Conservation (phyloP, 30 jellyfish, hydroid and myxozoan species). For the Hydractinia symbiolongicarpus region DNA sequence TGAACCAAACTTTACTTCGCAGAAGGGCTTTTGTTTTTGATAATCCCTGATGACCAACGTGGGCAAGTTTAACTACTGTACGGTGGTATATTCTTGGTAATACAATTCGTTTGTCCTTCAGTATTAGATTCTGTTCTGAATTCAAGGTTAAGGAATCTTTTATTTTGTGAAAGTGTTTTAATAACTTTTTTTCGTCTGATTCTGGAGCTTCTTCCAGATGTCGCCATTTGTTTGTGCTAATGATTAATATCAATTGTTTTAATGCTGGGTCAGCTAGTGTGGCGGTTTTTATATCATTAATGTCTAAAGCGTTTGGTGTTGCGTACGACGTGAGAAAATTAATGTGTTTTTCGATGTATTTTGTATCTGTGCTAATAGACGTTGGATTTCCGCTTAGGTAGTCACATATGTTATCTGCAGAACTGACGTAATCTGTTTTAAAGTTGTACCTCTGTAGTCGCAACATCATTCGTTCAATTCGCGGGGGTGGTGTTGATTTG, state of each 20-base stretch:
- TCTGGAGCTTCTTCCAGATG: conserved; percentile 14
- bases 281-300: conserved; percentile 2
- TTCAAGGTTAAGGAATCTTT: conserved; percentile 9
- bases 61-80: conserved; percentile 39
- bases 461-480: too few species aligned
- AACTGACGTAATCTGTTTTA: too few species aligned
- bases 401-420: too few species aligned
- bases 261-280: conserved; percentile 17
- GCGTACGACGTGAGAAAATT: conserved; percentile 15
- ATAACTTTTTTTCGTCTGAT: neutral
- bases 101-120: conserved; percentile 42
- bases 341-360: conserved; percentile 17
- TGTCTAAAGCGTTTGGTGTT: conserved; percentile 12
- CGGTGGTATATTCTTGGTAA: conserved; percentile 28
- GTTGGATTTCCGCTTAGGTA: too few species aligned
- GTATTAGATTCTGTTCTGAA: conserved; percentile 22
- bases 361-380: neutral
- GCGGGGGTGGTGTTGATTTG: too few species aligned
- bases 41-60: conserved; percentile 55
- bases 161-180: conserved; percentile 18
- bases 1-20: conserved; percentile 50
- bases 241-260: neutral
- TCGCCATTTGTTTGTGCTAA: conserved; percentile 18
- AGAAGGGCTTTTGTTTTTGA: conserved; percentile 37
- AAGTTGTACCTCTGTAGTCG: too few species aligned